phyloP scores from a whole-genome alignment of 1,140 invertebrate species.

The Scaptomyza graminum region DNA sequence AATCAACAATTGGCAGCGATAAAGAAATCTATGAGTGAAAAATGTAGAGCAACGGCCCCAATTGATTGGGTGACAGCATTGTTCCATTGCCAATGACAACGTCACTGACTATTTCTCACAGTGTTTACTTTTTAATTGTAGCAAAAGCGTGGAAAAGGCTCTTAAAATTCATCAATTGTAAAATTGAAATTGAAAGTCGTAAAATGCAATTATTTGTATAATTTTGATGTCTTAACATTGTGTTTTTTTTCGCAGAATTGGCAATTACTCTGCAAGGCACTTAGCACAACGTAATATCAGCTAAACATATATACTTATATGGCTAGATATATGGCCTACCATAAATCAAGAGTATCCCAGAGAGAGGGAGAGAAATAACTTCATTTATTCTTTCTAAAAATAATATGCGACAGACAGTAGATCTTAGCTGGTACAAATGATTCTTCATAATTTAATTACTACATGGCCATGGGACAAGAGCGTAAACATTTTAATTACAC shows the following conservation, averaged over 20 bases:
- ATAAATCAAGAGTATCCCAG: conserved; percentile 38
- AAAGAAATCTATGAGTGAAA: conserved; percentile 55
- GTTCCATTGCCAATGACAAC: conserved; percentile 49
- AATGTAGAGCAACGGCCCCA: conserved; percentile 60
- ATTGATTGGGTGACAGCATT: conserved; percentile 18
- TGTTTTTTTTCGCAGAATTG: conserved; percentile 52
- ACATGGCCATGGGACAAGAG: conserved; percentile 69
- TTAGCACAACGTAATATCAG: conserved; percentile 5
- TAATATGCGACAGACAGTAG: conserved; percentile 64
- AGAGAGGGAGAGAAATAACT: conserved; percentile 8
- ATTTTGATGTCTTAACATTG: conserved; percentile 56
- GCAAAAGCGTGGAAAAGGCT: background rate
- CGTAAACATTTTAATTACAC: conserved; percentile 83
- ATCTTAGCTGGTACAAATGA: conserved; percentile 69
- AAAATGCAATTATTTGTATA: conserved; percentile 27
- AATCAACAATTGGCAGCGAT: conserved; percentile 47
- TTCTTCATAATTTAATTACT: conserved; percentile 83
- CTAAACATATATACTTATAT: conserved; percentile 1
- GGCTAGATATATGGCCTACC: conserved; percentile 11
- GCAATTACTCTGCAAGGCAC: conserved; percentile 22
- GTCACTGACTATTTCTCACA: conserved; percentile 15
- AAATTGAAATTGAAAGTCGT: conserved; percentile 26
- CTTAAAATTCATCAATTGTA: conserved; percentile 22
- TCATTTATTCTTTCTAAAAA: conserved; percentile 52
- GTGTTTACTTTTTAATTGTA: conserved; percentile 41